Conservation (phyloP, 2,888 invertebrate genomes). For the Scaptodrosophila latifasciaeformis region DNA sequence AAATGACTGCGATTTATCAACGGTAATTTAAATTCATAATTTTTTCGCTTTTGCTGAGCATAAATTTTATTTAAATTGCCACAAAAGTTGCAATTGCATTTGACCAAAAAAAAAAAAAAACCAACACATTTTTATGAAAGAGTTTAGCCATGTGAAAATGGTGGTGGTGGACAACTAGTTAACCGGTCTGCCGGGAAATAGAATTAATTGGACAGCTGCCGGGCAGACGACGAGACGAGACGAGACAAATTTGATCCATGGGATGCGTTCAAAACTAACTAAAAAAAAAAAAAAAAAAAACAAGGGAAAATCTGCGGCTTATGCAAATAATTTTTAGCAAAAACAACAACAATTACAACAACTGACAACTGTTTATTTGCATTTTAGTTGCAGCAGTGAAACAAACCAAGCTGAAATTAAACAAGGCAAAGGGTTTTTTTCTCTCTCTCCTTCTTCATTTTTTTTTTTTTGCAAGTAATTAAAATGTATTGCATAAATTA, state of each 20-base stretch:
- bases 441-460: no score
- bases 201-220: neutral
- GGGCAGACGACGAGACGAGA: slow-evolving; percentile 15
- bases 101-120: no score
- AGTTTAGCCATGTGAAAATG: no score
- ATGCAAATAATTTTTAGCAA: slow-evolving; percentile 17
- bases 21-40: slow-evolving; percentile 71
- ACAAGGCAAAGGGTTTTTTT: no score
- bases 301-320: no score
- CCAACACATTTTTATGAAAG: no score
- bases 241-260: no score
- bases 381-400: slow-evolving; percentile 30
- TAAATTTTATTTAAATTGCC: slow-evolving; percentile 58
- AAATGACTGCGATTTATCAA: slow-evolving; percentile 60
- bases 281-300: no score
- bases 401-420: neutral
- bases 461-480: slow-evolving; percentile 31
- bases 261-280: no score
- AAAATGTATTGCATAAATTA: slow-evolving; percentile 40
- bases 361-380: slow-evolving; percentile 23
- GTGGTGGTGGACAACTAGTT: no score
- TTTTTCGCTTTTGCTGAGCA: slow-evolving; percentile 41
- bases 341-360: slow-evolving; percentile 4
- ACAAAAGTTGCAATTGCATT: slow-evolving; percentile 28
- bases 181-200: no score